These are phyloP conservation scores for Bedellia somnulentella DNA, from an alignment of 2,888 invertebrate species.

Conservation along the genomic window DNA sequence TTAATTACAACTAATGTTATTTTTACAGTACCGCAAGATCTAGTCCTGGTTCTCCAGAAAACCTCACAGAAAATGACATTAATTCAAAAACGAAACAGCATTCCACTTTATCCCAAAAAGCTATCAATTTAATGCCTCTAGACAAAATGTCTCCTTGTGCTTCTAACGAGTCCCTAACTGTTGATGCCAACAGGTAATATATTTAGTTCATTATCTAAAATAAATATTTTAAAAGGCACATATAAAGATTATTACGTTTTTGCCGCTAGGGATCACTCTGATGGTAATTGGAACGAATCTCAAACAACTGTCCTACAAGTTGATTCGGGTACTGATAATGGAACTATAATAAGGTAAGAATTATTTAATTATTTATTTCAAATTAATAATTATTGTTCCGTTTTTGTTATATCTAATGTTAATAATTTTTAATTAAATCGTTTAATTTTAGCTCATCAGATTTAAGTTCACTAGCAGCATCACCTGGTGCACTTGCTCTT, in stretches of 20 bases:
- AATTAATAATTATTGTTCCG: neutral
- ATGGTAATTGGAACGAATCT: slow-evolving; percentile 88
- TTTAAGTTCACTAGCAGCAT: slow-evolving; percentile 52
- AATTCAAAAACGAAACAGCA: neutral
- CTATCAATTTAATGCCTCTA: slow-evolving; percentile 37
- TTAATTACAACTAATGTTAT: neutral
- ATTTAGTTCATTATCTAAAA: too few species aligned
- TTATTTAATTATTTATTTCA: neutral
- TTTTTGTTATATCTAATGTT: neutral
- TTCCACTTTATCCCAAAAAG: slow-evolving; percentile 16
- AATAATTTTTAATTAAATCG: too few species aligned
- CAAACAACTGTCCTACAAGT: slow-evolving; percentile 81
- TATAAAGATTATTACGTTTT: too few species aligned
- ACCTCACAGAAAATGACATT: neutral
- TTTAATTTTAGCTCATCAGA: slow-evolving; percentile 39
- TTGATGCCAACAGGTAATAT: slow-evolving; percentile 65
- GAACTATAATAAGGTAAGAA: slow-evolving; percentile 54
- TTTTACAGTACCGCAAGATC: slow-evolving; percentile 58
- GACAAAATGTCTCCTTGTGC: slow-evolving; percentile 72
- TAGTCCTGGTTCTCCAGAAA: slow-evolving; percentile 66
- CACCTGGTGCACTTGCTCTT: slow-evolving; percentile 59
- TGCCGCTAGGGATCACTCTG: slow-evolving; percentile 85
- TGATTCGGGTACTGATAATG: slow-evolving; percentile 69
- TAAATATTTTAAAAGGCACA: too few species aligned
- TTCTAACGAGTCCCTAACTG: slow-evolving; percentile 82